Evolutionary conservation across 2,113 vertebrate species (phyloP), one percentile per base, ranked within the genome.

Genomic region (Triplophysa siluroides): DNA sequence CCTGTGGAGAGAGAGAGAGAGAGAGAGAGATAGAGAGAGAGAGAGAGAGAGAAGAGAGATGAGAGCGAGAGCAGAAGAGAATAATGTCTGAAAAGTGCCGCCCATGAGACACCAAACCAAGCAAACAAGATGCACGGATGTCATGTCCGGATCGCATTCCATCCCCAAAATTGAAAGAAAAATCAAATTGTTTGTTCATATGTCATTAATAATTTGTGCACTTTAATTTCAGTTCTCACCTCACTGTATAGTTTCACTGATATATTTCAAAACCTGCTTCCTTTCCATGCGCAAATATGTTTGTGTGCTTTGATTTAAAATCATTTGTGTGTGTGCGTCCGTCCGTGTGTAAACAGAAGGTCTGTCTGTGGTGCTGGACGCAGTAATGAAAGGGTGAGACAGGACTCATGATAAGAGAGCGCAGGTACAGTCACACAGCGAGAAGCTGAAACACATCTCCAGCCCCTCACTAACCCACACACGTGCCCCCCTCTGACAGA

Each of bases 221-320:
- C 43, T n/a, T n/a, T n/a, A n/a, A n/a, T n/a, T n/a, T n/a, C n/a
- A n/a, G n/a, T n/a, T n/a, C n/a, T n/a, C n/a, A n/a, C n/a, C n/a
- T n/a, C n/a, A n/a, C n/a, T n/a, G n/a, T n/a, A n/a, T n/a, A n/a
- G n/a, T n/a, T n/a, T n/a, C n/a, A n/a, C n/a, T n/a, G n/a, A n/a
- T n/a, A n/a, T 19, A 8, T 82, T 66, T 88, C 24, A 62, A 13
- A 67, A 38, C 47, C 33, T 19, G 29, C 29, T 33, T 33, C 29
- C 4, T 33, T 33, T 43, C 9, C 24, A 47, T 7, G 71, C 13
- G 21, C 16, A 76, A 13, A 26, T 33, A 33, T 54, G 62, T 64
- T 76, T 80, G 24, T 52, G 41, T 74, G 23, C 60, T 74, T 83
- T 84, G 86, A 83, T 83, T 68, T 86, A 64, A 18, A 63, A 47